Conservation (phyloP, 2,113 vertebrate species). For the Gobius niger region DNA sequence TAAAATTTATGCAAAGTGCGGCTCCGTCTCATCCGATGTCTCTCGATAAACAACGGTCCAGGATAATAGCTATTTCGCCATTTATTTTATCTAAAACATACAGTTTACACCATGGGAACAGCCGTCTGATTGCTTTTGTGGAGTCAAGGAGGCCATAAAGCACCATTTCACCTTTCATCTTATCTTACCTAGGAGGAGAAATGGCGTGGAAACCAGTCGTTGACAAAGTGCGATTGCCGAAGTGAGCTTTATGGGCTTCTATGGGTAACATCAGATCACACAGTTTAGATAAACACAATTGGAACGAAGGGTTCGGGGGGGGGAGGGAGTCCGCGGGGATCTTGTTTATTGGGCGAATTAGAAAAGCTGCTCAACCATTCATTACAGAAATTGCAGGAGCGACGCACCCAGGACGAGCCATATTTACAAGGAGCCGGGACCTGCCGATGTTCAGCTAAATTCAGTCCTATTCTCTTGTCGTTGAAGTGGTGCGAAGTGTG, state of each 20-base stretch:
- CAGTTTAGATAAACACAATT: constrained; percentile 26
- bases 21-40: constrained; percentile 28
- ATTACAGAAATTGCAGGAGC: constrained; percentile 18
- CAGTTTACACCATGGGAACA: constrained; percentile 18
- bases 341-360: constrained; percentile 26
- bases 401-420: constrained; percentile 10
- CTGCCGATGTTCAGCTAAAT: constrained; percentile 4
- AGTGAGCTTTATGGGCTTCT: constrained; percentile 23
- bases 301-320: constrained; percentile 6
- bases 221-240: constrained; percentile 28
- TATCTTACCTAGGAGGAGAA: constrained; percentile 17
- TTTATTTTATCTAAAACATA: constrained; percentile 20
- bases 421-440: constrained; percentile 10
- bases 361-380: constrained; percentile 18
- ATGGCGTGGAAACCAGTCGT: constrained; percentile 15
- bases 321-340: constrained; percentile 22
- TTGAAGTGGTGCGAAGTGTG: constrained; percentile 1
- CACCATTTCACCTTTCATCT: constrained; percentile 9
- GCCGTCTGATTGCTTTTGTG: constrained; percentile 30
- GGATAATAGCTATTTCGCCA: constrained; percentile 12
- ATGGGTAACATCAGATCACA: constrained; percentile 9
- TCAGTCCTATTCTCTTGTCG: constrained; percentile 1
- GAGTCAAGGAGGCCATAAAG: constrained; percentile 29
- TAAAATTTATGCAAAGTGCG: constrained; percentile 27
- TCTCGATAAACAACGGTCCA: constrained; percentile 34